Evolutionary conservation across 2,113 vertebrate genomes (phyloP), one percentile per base, ranked within the genome.

Genomic region (Mesoclemmys tuberculata): DNA sequence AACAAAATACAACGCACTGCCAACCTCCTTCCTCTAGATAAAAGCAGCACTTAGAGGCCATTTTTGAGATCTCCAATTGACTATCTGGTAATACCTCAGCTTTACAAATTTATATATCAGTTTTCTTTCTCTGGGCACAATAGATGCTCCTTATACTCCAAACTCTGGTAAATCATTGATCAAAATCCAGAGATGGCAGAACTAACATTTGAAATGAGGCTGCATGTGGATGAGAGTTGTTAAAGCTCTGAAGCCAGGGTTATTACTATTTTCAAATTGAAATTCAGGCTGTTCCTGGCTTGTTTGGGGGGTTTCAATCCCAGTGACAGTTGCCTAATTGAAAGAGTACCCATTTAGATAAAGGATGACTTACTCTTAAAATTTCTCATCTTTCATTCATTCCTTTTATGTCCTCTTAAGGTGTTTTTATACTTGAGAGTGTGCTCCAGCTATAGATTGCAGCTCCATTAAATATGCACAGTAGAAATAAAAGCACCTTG

Each of bases 131-230:
- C 10, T 54, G 85, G 78, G 64, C 92, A 94, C 81, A 92, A 90
- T 93, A 94, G 86, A 6, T 87, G 89, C 80, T 92, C 85, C 92
- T 93, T 94, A 88, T 93, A 58, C 68, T 88, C 93, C 85, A 90
- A 82, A 89, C 85, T 0, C 92, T 94, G 84, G 79, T 93, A 96
- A 90, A 92, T 97, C 92, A 95, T 93, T 96, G 88, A 96, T 95
- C 96, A 97, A 97, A 97, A 92, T 87, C 14, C 3, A 85, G 80
- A 89, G 81, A 91, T 95, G 84, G 85, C 81, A 91, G 83, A 88
- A 96, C 46, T 87, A 94, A 92, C 27, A 82, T 64, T 84, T 92
- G 48, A 93, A 81, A 75, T 41, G 90, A 90, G 74, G 26, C 55
- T 92, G 74, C 51, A 0, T 19, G 31, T 80, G 55, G 84, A 61